These are phyloP conservation scores for Podarcis cretensis DNA, from an alignment of 2,113 vertebrate genomes.

Conservation along the genomic window DNA sequence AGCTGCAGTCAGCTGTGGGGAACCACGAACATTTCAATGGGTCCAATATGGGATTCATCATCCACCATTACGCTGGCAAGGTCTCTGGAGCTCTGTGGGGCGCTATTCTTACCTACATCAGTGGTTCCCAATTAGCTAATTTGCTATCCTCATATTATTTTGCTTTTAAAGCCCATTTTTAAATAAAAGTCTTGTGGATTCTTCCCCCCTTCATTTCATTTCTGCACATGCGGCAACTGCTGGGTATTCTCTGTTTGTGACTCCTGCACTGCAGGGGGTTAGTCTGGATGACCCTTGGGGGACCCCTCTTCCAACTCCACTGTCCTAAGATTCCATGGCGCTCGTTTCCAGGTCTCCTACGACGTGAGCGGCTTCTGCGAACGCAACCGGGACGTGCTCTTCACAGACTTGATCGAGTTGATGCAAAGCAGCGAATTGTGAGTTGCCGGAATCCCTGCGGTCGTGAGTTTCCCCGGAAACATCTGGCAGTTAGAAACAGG, in stretches of 20 bases:
- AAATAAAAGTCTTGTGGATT: no score
- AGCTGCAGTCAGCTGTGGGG: conserved; percentile 91
- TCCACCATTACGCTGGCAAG: conserved; percentile 98
- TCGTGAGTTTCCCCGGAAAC: no score
- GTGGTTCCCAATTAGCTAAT: no score
- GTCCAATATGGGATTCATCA: conserved; percentile 92
- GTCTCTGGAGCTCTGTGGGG: background rate
- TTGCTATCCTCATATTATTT: no score
- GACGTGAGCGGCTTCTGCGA: conserved; percentile 93
- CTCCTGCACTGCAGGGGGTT: no score
- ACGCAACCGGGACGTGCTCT: conserved; percentile 93
- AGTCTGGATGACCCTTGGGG: background rate
- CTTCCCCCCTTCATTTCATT: no score
- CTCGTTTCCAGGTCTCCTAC: conserved; percentile 86
- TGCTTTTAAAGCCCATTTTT: no score
- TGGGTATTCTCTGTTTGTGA: no score
- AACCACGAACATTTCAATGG: conserved; percentile 96
- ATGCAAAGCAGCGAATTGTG: conserved; percentile 97
- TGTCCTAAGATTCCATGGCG: no score
- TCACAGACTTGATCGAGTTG: conserved; percentile 93
- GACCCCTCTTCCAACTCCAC: background rate
- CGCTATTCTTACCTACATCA: no score
- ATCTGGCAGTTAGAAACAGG: background rate
- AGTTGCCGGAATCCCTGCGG: conserved; percentile 61
- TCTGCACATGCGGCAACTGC: no score